Evolutionary conservation across 2,113 vertebrate genomes (phyloP).

Genomic region (Forbesichthys papilliferus): DNA sequence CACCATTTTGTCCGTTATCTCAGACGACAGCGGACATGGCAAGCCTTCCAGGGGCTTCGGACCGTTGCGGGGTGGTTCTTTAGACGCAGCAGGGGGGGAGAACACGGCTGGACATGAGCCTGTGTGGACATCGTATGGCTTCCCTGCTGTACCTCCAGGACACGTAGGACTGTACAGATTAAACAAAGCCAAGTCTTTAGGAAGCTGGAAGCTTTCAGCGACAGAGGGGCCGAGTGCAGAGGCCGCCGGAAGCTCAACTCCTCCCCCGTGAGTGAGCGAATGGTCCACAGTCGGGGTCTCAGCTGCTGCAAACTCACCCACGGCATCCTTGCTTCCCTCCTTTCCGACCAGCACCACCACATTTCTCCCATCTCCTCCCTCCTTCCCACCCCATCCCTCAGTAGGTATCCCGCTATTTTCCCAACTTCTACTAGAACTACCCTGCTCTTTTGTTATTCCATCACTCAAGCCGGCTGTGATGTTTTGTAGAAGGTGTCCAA

Average conservation of each 20-base stretch:
- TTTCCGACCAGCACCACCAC: conserved; percentile 29
- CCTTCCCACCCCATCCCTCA: conserved; percentile 15
- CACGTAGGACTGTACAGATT: too few species aligned
- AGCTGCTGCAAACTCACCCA: conserved; percentile 18
- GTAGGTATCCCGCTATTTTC: background rate
- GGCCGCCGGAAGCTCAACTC: too few species aligned
- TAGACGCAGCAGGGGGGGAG: background rate
- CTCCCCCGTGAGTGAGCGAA: too few species aligned
- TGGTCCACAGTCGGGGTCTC: conserved; percentile 41
- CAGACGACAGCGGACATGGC: background rate
- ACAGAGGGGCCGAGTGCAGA: background rate
- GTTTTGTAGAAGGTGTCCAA: conserved; percentile 69
- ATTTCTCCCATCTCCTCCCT: conserved; percentile 34
- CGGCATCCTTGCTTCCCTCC: background rate
- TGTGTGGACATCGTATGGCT: too few species aligned
- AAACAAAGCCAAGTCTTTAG: background rate
- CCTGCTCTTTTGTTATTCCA: background rate
- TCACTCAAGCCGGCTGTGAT: conserved; percentile 15
- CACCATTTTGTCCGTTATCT: fast-evolving
- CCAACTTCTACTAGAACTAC: background rate
- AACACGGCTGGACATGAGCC: too few species aligned
- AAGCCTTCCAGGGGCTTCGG: background rate
- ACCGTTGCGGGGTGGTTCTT: background rate
- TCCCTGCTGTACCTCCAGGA: too few species aligned
- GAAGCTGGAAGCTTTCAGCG: background rate